Evolutionary conservation across 1,140 invertebrate species (phyloP).

Genomic region (Drosophila ficusphila): DNA sequence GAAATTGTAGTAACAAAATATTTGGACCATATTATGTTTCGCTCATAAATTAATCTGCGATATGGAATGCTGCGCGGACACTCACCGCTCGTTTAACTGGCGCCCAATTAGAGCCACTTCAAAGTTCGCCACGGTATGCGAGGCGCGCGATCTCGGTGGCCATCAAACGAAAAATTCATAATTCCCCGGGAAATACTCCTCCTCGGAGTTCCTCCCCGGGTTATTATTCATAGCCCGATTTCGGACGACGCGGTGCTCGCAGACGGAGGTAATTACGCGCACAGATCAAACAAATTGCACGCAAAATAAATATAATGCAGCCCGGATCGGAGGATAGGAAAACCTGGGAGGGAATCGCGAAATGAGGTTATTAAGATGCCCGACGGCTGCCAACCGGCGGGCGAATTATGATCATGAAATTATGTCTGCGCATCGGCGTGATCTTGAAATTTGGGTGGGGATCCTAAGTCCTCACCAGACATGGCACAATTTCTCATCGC

Average conservation of each 20-base stretch:
- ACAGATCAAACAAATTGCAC: constrained; percentile 83
- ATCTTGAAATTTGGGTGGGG: constrained; percentile 58
- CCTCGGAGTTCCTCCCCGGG: not conserved
- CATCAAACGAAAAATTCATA: constrained; percentile 55
- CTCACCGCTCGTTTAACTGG: constrained; percentile 14
- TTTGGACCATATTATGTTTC: too few relatives aligned
- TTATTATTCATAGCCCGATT: constrained; percentile 51
- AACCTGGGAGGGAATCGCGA: not conserved
- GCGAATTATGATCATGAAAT: constrained; percentile 62
- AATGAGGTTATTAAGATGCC: constrained; percentile 64
- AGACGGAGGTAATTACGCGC: constrained; percentile 72
- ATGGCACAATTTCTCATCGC: constrained; percentile 75
- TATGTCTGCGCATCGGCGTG: constrained; percentile 46
- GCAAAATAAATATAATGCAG: constrained; percentile 75
- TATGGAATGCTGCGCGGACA: not conserved
- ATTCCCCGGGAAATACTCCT: constrained; percentile 5
- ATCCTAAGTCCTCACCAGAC: constrained; percentile 41
- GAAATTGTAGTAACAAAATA: too few relatives aligned
- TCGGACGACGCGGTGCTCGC: constrained; percentile 37
- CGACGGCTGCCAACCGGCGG: constrained; percentile 14
- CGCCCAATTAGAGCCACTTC: constrained; percentile 73
- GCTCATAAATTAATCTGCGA: not conserved
- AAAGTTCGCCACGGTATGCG: constrained; percentile 46
- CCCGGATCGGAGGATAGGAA: constrained; percentile 2
- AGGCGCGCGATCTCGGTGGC: constrained; percentile 9